Base-by-base conservation (phyloP, 2,888 invertebrate species). In the Harpalus rufipes region DNA sequence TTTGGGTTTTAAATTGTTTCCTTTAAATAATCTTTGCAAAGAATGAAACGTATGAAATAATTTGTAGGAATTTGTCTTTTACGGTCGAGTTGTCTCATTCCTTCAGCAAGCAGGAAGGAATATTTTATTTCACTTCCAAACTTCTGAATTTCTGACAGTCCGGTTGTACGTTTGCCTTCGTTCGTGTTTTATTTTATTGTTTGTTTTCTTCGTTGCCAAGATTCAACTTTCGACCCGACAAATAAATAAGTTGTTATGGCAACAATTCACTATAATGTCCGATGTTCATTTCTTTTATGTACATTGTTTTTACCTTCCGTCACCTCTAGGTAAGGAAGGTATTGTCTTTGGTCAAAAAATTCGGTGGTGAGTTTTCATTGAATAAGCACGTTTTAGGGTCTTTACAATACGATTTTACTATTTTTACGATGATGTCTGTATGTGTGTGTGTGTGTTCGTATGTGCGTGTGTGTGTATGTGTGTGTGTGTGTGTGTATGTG, bases 221-320 rank as follows among this genome's bases (percentile, higher is more conserved):
- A 44, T 74, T 74, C 72, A 74, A 74, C 72, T 74, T 74, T 74
- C 78, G 56, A 78, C 78, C 78, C 56, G 21, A 58, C 78, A 78
- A 78, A 78, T 78, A 78, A 78, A 78, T 78, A 78, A 78, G 78
- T 78, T 78, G 78, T 78, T 78, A 78, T 78, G 56, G 78, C 78
- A 78, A 58, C 78, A 58, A 32, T 78, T 78, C 78, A 78, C 78
- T 32, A 78, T 58, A 78, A 78, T 78, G 58, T 56, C 41, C 32
- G 21, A 78, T 58, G 78, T 58, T 78, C 78, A 78, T 78, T 78
- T 78, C 18, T 78, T 78, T 78, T 56, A 44, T 78, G 14, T 78
- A 21, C 10, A 74, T 74, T 74, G 74, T 74, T 74, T n/a, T n/a
- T n/a, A n/a, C n/a, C n/a, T n/a, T n/a, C n/a, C n/a, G n/a, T n/a